Evolutionary conservation across 2,888 invertebrate genomes (phyloP), one percentile per base, ranked within the genome.

Genomic region (Coenonympha glycerion): DNA sequence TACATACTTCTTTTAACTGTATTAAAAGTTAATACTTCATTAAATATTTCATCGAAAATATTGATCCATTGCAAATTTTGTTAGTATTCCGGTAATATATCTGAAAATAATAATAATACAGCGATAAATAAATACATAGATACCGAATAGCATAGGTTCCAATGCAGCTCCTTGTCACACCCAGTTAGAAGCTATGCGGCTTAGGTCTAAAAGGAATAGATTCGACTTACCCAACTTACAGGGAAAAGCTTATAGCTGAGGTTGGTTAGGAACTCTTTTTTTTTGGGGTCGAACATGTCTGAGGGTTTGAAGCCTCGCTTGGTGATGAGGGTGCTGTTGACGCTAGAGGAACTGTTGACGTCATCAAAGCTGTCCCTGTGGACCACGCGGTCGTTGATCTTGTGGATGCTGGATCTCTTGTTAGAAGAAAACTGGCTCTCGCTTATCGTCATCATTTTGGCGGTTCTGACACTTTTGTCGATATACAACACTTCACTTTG

Each of bases 281-380:
- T 95, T 62, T 88, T 87, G 1, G 95, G 95, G 80, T 96, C 95
- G 71, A 91, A 92, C 77, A 91, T 90, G 79, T 96, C 95, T 2
- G 95, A 95, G 1, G 95, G 95, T 68, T 94, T 94, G 80, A 94
- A 94, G 26, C 95, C 94, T 22, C 95, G 89, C 58, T 90, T 89
- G 45, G 90, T 91, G 68, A 93, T 90, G 55, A 94, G 87, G 11
- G 90, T 87, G 69, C 91, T 91, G 73, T 86, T 88, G 46, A 85
- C 74, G 16, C 83, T 83, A 11, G 85, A 82, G 0, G 88, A 88
- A 53, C 85, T 87, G 60, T 87, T 81, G 52, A 78, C 76, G 61
- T 87, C 87, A 48, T 87, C 82, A 61, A 77, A 88, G 69, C 79
- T 86, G 64, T 88, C 87, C 26, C 74, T 68, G 42, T 87, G 87